A percentile compares a stretch with the other conserved stretches of the same genome.
These are phyloP conservation scores for Calephelis perditalis DNA, from an alignment of 2,888 invertebrate genomes.

Conservation along the genomic window DNA sequence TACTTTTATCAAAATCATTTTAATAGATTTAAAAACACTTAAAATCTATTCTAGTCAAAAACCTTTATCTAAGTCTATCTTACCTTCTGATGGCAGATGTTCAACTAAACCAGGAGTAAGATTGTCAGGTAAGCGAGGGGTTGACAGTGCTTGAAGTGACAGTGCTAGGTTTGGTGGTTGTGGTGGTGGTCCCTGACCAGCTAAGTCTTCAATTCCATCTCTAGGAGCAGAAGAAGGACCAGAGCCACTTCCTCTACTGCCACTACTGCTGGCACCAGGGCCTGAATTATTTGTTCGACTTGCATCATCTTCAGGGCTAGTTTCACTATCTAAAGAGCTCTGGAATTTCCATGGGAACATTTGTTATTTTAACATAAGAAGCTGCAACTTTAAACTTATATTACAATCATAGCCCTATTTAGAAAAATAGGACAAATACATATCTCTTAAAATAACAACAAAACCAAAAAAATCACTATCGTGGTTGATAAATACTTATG, in stretches of 20 bases:
- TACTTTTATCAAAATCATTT: no score
- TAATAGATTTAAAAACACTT: background rate
- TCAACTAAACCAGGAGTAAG: constrained; percentile 82
- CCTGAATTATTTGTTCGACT: constrained; percentile 57
- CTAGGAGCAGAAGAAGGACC: constrained; percentile 32
- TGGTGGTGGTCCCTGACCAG: constrained; percentile 54
- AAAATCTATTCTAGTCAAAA: background rate
- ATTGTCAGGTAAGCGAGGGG: constrained; percentile 77
- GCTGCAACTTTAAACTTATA: no score
- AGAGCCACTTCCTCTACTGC: constrained; percentile 39
- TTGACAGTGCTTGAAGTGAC: constrained; percentile 79
- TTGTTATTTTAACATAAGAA: no score
- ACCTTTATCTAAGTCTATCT: no score
- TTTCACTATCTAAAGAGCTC: constrained; percentile 68
- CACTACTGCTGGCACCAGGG: constrained; percentile 51
- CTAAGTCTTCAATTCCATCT: constrained; percentile 35
- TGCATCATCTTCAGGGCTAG: constrained; percentile 66
- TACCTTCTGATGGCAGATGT: constrained; percentile 85
- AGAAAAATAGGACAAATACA: no score
- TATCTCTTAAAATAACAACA: no score
- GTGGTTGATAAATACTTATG: no score
- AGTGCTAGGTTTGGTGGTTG: constrained; percentile 78
- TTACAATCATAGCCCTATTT: no score
- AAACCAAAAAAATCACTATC: no score
- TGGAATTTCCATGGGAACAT: constrained; percentile 30